A percentile compares a stretch with the other conserved stretches of the same genome.
phyloP scores from a whole-genome alignment of 2,888 invertebrate species.

The Eristalis arbustorum region DNA sequence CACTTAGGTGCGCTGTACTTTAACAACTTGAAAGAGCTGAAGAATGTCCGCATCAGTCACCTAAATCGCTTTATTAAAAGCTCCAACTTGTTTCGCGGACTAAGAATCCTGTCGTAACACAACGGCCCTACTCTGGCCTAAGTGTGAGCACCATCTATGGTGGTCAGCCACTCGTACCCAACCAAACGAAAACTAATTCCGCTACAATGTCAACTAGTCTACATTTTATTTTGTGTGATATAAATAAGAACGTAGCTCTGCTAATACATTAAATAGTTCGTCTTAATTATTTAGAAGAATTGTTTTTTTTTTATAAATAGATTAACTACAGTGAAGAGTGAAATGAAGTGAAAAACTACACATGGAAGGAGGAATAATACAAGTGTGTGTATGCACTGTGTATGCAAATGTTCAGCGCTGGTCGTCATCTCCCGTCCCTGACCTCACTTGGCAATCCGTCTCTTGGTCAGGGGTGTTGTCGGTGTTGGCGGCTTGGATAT shows the following conservation, averaged over 20 bases:
- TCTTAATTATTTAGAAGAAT: conserved; percentile 3
- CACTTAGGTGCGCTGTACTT: too few species aligned
- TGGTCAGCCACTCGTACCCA: too few species aligned
- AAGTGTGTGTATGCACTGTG: neutral
- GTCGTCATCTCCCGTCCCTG: neutral
- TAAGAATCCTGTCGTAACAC: too few species aligned
- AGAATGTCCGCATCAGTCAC: too few species aligned
- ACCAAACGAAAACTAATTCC: too few species aligned
- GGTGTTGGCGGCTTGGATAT: conserved; percentile 78
- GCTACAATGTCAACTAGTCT: neutral
- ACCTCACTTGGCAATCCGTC: conserved; percentile 69
- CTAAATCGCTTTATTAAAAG: too few species aligned
- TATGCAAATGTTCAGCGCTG: neutral
- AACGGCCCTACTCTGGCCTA: too few species aligned
- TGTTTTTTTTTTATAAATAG: neutral
- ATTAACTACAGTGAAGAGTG: neutral
- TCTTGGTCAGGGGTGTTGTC: conserved; percentile 77
- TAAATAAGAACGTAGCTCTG: conserved; percentile 2
- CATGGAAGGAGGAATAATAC: conserved; percentile 60
- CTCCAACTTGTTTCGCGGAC: too few species aligned
- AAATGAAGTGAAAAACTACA: conserved; percentile 28
- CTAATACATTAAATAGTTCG: conserved; percentile 16
- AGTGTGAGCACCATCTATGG: too few species aligned
- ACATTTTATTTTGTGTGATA: conserved; percentile 4
- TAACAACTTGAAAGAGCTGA: too few species aligned